Evolutionary conservation across 1,140 invertebrate genomes (phyloP), one percentile per base, ranked within the genome.

Genomic region (Brachionus plicatilis): DNA sequence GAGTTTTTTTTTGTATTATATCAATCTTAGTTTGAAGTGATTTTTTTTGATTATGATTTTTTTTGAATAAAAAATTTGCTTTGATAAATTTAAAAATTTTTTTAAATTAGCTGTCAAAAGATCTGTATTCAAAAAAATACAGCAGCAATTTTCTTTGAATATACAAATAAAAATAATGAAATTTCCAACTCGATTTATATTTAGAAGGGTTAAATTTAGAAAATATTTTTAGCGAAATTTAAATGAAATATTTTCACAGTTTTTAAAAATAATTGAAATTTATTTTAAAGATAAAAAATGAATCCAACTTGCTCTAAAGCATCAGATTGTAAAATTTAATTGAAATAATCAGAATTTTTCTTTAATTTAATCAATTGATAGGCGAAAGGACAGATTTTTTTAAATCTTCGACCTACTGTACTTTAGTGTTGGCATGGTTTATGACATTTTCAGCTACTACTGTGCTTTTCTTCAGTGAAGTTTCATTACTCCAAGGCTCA

Each of bases 41-140:
- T 72, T 72, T 72, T 41, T 72, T 72, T 72, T 20, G 29, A 20
- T 47, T 29, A 17, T 43, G 70, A 43, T 17, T 75, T 75, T 70
- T 70, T 75, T 75, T 43, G 41, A 75, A 75, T 75, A 75, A 75
- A 75, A 47, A 33, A n/a, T 37, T 60, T 60, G 53, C 53, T 60
- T 60, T 60, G 20, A 60, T 14, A 7, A n/a, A 5, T 53, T 53
- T 53, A 5, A 3, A n/a, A n/a, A 53, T 53, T 53, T 53, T 14
- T 53, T 17, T 11, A 53, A 6, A 60, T 9, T 24, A 24, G 17
- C 8, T 60, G 11, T 12, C 14, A 14, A 47, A 47, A 12, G 53
- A 20, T 24, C 9, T 20, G 1, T 9, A 14, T 53, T 53, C 47
- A 17, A 12, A 47, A 47, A 47, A 47, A 14, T 14, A 47, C 33